phyloP scores from a whole-genome alignment of 2,113 vertebrate species.

The Actenoides hombroni region DNA sequence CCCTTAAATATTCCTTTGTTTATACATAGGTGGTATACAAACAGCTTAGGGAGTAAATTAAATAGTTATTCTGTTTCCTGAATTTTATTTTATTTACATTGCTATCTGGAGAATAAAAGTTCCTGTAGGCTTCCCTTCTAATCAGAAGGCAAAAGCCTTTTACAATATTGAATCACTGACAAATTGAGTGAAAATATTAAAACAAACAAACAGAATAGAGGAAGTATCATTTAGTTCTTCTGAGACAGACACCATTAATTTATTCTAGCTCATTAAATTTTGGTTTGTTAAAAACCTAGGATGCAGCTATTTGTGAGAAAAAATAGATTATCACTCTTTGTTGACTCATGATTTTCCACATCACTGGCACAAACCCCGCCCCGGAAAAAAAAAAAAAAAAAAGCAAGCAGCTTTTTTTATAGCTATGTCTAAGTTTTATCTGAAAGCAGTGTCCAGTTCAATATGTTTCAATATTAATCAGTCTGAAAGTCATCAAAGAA shows the following conservation, averaged over 20 bases:
- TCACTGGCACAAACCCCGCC: neutral
- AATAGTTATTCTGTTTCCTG: neutral
- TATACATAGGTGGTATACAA: neutral
- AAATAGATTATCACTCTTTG: neutral
- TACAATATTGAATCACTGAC: neutral
- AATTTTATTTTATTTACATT: neutral
- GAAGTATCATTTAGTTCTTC: neutral
- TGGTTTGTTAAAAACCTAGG: neutral
- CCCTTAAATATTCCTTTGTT: neutral
- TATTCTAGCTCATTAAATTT: neutral
- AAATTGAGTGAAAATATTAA: neutral
- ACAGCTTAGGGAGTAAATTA: neutral
- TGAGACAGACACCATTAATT: neutral
- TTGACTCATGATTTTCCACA: neutral
- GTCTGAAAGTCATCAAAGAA: neutral
- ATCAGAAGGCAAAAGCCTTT: neutral
- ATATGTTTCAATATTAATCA: neutral
- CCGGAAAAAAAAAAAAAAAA: neutral
- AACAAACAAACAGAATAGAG: neutral
- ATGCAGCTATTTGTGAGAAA: neutral
- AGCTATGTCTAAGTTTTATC: neutral
- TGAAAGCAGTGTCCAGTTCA: neutral
- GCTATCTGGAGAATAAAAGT: neutral
- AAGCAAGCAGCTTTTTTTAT: neutral
- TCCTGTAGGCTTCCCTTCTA: neutral